Percentiles rank a stretch among this genome's conserved stretches.
Evolutionary conservation across 2,113 vertebrate genomes (phyloP).

Genomic region (Ahaetulla prasina): DNA sequence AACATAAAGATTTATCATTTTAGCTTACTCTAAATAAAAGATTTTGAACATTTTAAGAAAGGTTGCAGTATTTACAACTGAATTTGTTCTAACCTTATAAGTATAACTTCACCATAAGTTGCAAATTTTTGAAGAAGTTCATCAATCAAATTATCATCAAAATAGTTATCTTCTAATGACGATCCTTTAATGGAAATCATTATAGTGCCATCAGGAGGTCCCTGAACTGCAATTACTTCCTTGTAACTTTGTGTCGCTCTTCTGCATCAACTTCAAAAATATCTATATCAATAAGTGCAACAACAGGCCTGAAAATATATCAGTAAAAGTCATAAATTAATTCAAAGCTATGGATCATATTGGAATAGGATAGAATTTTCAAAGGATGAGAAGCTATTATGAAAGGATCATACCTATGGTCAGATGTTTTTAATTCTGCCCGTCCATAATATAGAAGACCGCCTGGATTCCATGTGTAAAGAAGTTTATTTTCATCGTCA

Average conservation of each 20-base stretch:
- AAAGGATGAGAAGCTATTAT: slow-evolving; percentile 3
- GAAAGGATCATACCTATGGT: slow-evolving; percentile 82
- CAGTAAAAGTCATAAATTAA: background rate
- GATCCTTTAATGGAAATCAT: slow-evolving; percentile 88
- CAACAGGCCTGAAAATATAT: slow-evolving; percentile 79
- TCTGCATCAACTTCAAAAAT: slow-evolving; percentile 95
- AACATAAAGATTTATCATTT: background rate
- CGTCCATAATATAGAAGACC: slow-evolving; percentile 89
- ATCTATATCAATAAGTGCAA: slow-evolving; percentile 92
- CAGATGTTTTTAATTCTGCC: slow-evolving; percentile 96
- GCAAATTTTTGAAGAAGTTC: slow-evolving; percentile 92
- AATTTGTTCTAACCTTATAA: slow-evolving; percentile 82
- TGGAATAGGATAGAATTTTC: background rate
- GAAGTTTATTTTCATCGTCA: slow-evolving; percentile 75
- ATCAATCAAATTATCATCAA: slow-evolving; percentile 90
- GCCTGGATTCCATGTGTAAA: slow-evolving; percentile 85
- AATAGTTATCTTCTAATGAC: slow-evolving; percentile 81
- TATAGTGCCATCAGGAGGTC: slow-evolving; percentile 92
- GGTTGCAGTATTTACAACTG: background rate
- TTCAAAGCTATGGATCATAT: background rate
- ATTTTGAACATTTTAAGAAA: background rate
- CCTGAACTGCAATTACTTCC: slow-evolving; percentile 88
- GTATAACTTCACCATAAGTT: slow-evolving; percentile 90
- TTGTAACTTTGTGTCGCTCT: slow-evolving; percentile 91
- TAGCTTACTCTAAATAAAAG: background rate